phyloP scores from a whole-genome alignment of 1,140 invertebrate genomes.

The Trichonephila clavipes region DNA sequence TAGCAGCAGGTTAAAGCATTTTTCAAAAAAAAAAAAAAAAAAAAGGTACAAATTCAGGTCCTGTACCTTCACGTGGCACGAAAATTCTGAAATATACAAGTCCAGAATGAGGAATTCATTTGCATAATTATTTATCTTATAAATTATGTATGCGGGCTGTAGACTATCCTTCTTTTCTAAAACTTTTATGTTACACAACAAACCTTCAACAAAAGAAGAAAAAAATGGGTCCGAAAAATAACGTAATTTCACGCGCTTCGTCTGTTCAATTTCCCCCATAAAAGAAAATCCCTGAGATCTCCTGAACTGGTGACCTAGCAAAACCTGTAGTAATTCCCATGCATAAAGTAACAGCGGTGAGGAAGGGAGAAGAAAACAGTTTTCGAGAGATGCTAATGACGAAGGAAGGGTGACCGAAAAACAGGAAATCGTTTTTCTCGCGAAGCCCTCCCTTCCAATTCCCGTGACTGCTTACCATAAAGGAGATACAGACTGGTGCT shows the following conservation, averaged over 20 bases:
- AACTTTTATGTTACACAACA: too few relatives aligned
- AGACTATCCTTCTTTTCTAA: too few relatives aligned
- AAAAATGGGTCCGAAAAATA: too few relatives aligned
- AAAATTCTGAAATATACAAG: too few relatives aligned
- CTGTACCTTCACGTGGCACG: too few relatives aligned
- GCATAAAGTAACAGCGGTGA: neutral
- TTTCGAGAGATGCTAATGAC: neutral
- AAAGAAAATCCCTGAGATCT: neutral
- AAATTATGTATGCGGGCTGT: too few relatives aligned
- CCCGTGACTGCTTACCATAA: constrained; percentile 45
- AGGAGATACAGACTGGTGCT: constrained; percentile 54
- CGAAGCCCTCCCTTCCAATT: neutral
- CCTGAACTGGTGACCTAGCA: neutral
- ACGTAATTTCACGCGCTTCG: neutral
- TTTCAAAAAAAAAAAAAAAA: too few relatives aligned
- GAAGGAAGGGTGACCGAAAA: constrained; percentile 13
- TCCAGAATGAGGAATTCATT: too few relatives aligned
- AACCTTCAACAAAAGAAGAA: too few relatives aligned
- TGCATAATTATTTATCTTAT: too few relatives aligned
- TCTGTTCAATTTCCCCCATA: neutral
- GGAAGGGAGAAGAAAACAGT: neutral
- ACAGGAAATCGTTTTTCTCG: neutral
- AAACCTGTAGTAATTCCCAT: neutral
- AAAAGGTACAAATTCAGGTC: too few relatives aligned
- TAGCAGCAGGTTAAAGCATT: too few relatives aligned